Percentiles rank a stretch among this genome's conserved stretches.
Evolutionary conservation across 2,113 vertebrate genomes (phyloP).

Genomic region (Haliaeetus leucogaster): DNA sequence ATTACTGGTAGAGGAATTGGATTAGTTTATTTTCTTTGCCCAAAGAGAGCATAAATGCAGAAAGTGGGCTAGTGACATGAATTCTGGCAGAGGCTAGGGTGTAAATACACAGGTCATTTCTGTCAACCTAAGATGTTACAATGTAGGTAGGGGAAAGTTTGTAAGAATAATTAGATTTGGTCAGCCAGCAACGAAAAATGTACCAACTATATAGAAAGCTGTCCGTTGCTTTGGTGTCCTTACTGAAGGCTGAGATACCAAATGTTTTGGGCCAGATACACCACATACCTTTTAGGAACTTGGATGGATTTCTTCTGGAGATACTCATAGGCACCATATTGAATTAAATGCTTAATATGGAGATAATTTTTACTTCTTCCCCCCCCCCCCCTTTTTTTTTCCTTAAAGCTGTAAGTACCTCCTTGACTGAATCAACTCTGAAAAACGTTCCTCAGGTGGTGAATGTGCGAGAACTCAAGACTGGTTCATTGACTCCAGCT

Average conservation of each 20-base stretch:
- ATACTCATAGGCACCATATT: not conserved
- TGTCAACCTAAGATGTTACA: not conserved
- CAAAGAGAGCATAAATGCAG: not conserved
- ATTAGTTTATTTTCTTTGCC: not conserved
- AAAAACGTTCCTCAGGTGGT: constrained; percentile 91
- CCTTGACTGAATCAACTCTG: constrained; percentile 87
- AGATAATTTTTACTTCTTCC: not conserved
- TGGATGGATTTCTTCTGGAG: not conserved
- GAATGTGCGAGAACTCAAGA: constrained; percentile 87
- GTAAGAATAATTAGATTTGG: not conserved
- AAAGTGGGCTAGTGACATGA: not conserved
- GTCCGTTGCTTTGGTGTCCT: not conserved
- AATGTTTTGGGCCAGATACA: not conserved
- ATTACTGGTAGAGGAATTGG: not conserved
- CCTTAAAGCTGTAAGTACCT: constrained; percentile 67
- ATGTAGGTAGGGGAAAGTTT: not conserved
- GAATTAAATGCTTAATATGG: not conserved
- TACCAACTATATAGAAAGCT: not conserved
- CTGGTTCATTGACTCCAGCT: constrained; percentile 53
- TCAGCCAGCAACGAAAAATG: not conserved
- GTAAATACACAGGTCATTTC: not conserved
- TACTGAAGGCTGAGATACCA: not conserved
- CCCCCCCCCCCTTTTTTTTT: not conserved
- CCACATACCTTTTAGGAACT: not conserved
- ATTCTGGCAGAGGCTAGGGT: not conserved